A percentile compares a stretch with the other conserved stretches of the same genome.
phyloP scores from a whole-genome alignment of 2,888 invertebrate species.

The Pteria penguin region DNA sequence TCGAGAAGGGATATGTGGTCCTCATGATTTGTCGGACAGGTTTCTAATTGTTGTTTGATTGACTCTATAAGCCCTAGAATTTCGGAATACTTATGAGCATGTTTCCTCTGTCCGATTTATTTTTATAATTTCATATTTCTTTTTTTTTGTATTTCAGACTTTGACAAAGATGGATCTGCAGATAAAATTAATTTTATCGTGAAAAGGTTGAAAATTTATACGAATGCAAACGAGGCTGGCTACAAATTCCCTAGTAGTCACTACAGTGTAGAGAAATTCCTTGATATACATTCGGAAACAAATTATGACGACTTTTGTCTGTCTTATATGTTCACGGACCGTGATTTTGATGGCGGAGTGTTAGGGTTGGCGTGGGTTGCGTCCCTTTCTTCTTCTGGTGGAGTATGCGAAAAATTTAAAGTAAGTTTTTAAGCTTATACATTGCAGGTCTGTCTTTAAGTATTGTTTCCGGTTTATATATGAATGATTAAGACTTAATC shows the following conservation, averaged over 20 bases:
- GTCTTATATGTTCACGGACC: conserved; percentile 98
- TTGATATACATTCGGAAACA: conserved; percentile 88
- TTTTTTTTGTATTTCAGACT: conserved; percentile 84
- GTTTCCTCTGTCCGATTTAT: no score
- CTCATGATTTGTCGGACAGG: no score
- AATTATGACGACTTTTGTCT: conserved; percentile 99
- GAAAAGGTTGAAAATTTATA: conserved; percentile 96
- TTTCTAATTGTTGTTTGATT: no score
- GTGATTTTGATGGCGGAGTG: conserved; percentile 98
- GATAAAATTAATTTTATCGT: conserved; percentile 98
- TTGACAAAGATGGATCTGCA: conserved; percentile 93
- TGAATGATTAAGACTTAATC: no score
- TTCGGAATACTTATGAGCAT: no score
- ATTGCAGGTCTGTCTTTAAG: no score
- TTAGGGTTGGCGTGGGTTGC: conserved; percentile 99
- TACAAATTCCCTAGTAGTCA: conserved; percentile 88
- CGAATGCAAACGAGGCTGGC: conserved; percentile 90
- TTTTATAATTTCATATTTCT: no score
- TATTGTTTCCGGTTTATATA: no score
- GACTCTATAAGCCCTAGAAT: no score
- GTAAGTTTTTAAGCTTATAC: conserved; percentile 59
- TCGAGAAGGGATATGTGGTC: no score
- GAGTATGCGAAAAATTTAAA: conserved; percentile 95
- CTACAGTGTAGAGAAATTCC: conserved; percentile 70
- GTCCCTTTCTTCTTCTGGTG: conserved; percentile 88